A percentile compares a stretch with the other conserved stretches of the same genome.
Evolutionary conservation across 2,797 vertebrate species (phyloP).

Genomic region (Lacerta agilis): DNA sequence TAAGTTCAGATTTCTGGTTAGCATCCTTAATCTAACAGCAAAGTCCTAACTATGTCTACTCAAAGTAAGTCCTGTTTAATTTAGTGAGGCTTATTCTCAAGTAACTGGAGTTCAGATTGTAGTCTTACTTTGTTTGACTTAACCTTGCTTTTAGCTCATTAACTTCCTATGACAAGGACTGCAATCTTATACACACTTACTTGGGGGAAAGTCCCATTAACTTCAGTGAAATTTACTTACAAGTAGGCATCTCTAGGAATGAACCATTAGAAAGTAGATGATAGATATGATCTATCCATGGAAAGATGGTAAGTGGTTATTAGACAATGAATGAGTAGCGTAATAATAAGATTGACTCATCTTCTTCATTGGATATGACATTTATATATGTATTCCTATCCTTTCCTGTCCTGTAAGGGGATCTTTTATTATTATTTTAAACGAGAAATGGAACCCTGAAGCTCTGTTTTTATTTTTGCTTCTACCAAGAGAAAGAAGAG

Average conservation of each 20-base stretch:
- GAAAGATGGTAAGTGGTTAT: neutral
- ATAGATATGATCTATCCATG: neutral
- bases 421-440: neutral
- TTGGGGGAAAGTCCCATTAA: no score
- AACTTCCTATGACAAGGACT: no score
- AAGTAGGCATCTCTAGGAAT: no score
- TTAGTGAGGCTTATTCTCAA: neutral
- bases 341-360: neutral
- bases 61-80: neutral
- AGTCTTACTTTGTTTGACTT: no score
- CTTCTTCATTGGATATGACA: neutral
- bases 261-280: neutral
- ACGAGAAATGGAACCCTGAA: constrained; percentile 21
- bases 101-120: no score
- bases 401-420: neutral
- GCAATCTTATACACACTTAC: no score
- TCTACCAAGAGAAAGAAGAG: constrained; percentile 50
- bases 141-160: no score
- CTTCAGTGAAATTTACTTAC: neutral
- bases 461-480: constrained; percentile 59
- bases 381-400: neutral
- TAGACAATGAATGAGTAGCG: neutral
- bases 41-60: neutral
- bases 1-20: no score
- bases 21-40: no score